These are phyloP conservation scores for Okamejei kenojei DNA, from an alignment of 2,797 vertebrate species.

Conservation along the genomic window DNA sequence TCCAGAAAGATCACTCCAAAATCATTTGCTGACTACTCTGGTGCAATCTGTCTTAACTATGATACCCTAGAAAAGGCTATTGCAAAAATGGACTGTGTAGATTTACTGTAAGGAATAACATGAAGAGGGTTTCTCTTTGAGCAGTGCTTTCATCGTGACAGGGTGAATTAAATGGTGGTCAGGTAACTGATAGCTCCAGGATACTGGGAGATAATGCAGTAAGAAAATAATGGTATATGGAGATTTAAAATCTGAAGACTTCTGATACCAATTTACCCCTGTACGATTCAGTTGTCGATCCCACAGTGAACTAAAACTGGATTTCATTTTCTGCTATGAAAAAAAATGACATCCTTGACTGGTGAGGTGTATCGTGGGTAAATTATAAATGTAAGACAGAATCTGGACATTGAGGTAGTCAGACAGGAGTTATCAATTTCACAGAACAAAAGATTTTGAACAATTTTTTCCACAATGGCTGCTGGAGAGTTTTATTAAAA, in stretches of 20 bases:
- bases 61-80: conserved; percentile 21
- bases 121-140: conserved; percentile 36
- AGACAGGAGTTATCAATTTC: conserved; percentile 35
- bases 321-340: conserved; percentile 36
- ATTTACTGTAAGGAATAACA: conserved; percentile 33
- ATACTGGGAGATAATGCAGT: conserved; percentile 35
- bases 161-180: conserved; percentile 37
- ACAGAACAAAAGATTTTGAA: conserved; percentile 37
- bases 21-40: conserved; percentile 6
- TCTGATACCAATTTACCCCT: conserved; percentile 37
- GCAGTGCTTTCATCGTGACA: conserved; percentile 30
- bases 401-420: conserved; percentile 21
- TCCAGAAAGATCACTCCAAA: conserved; percentile 10
- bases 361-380: conserved; percentile 35
- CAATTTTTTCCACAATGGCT: conserved; percentile 17
- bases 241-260: conserved; percentile 38
- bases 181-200: conserved; percentile 37
- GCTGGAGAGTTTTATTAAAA: conserved; percentile 16
- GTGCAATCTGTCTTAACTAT: conserved; percentile 25
- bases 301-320: conserved; percentile 36
- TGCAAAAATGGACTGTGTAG: conserved; percentile 10
- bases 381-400: conserved; percentile 37
- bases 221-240: conserved; percentile 37
- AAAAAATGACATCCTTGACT: conserved; percentile 36
- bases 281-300: conserved; percentile 35